Evolutionary conservation across 2,888 invertebrate species (phyloP), one percentile per base, ranked within the genome.

Genomic region (Chrysina gloriosa): DNA sequence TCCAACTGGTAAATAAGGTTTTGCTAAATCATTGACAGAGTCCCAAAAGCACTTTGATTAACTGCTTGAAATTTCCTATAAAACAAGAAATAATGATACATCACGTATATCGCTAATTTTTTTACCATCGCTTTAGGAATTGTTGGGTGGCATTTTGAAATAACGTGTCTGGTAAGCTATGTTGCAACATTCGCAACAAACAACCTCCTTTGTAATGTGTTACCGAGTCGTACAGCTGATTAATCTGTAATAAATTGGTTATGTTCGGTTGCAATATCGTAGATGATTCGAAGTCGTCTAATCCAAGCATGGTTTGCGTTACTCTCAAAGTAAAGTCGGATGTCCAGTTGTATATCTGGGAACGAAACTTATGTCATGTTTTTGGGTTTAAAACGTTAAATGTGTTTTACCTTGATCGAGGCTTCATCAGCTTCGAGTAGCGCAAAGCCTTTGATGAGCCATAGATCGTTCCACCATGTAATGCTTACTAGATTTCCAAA

Each of bases 361-460:
- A n/a, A n/a, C n/a, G n/a, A 63, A 79, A 31, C 52, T 29, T 31
- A 25, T 31, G 5, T 31, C 7, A 54, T 39, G 2, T 11, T 23
- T 23, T 47, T 7, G 6, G 3, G 3, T 23, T 23, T 47, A 47
- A 21, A n/a, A 34, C 34, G 11, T 34, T 50, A 1, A 29, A 14
- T 45, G 29, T 16, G 14, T 23, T 5, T 29, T 34, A 34, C 34
- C 21, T 54, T 34, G 5, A 19, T 3, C 0, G 42, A 21, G 0
- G 86, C 86, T 0, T 86, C 81, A 75, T 86, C 86, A 68, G 87
- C 86, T 75, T 87, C 84, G 73, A 88, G 88, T 0, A 86, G 87
- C 0, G 93, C 92, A 78, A 94, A 92, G 0, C 93, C 93, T 81
- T 91, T 91, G 74, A 89, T 90, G 9, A 92, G 83, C 91, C 91